Evolutionary conservation across 2,113 vertebrate genomes (phyloP).

Genomic region (Telmatochromis brichardi): DNA sequence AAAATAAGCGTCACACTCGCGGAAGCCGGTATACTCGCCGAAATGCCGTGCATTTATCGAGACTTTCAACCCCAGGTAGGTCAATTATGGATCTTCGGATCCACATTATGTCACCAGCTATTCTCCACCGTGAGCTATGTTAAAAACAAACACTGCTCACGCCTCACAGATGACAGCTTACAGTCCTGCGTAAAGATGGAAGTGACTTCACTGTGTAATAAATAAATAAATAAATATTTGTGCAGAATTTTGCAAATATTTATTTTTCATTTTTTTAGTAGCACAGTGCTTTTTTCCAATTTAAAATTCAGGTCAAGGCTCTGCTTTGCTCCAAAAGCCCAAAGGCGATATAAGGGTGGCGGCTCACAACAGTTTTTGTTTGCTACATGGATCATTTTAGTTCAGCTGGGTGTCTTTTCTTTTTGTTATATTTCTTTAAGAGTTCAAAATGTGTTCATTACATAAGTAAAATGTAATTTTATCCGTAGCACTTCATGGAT

Average conservation of each 20-base stretch:
- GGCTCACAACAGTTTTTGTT: background rate
- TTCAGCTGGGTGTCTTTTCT: background rate
- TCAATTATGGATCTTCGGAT: too few species aligned
- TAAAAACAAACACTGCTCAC: background rate
- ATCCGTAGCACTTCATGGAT: background rate
- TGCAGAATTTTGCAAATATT: background rate
- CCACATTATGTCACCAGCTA: too few species aligned
- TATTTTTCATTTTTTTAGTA: background rate
- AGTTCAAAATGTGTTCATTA: background rate
- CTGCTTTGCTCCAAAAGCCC: background rate
- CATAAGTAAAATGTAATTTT: background rate
- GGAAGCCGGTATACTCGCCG: too few species aligned
- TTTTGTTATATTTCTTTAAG: background rate
- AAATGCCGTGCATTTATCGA: too few species aligned
- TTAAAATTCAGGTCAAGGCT: background rate
- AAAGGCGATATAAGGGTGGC: accelerated
- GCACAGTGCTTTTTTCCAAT: background rate
- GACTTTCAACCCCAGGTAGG: too few species aligned
- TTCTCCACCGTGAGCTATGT: accelerated
- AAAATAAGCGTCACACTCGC: too few species aligned
- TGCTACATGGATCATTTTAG: background rate
- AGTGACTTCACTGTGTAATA: background rate
- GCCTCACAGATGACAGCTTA: background rate
- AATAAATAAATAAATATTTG: background rate
- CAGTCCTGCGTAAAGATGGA: background rate